Evolutionary conservation across 2,113 vertebrate species (phyloP), one percentile per base, ranked within the genome.

Genomic region (Campylomormyrus numenius): DNA sequence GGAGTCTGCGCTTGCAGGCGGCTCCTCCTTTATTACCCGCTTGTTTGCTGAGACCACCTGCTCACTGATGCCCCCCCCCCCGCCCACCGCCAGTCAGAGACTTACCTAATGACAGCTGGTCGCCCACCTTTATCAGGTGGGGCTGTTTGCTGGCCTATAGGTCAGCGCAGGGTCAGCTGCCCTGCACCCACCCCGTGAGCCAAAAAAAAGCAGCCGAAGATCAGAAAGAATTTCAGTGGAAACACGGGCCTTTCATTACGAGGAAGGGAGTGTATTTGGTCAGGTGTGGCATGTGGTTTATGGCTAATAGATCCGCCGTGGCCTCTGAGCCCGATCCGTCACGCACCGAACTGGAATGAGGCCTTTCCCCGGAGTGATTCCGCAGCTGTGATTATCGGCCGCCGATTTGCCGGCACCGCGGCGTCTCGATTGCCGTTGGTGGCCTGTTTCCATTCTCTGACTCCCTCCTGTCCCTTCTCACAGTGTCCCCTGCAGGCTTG

Each of bases 401-500:
- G 80, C 7, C 9, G 27, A 56, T 88, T 56, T 11, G 56, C 42
- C n/a, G 2, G 1, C 42, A 10, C 42, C 2, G 0, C 2, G 7
- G 35, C 19, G 24, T 8, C 45, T 8, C 48, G 27, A 8, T 11
- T 77, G 62, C 11, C 13, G n/a, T 9, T 27, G 62, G 49, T 3
- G 19, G 48, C 86, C 53, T 5, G 35, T 27, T 77, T 17, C n/a
- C 45, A 58, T 90, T 90, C 90, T 90, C 35, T 89, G 88, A 50
- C 66, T 48, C 62, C n/a, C 83, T 46, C 45, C 39, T 52, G 1
- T 66, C 50, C 31, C 42, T 49, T 53, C n/a, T 91, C 91, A 13
- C 96, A 99, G 98, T 99, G 98, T 96, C 98, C 98, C 92, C 96
- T 99, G 92, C 98, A 99, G 96, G 98, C 98, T 92, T 99, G 98